These are phyloP conservation scores for Halichoerus grypus DNA, from an alignment of 2,113 vertebrate genomes.

Conservation along the genomic window DNA sequence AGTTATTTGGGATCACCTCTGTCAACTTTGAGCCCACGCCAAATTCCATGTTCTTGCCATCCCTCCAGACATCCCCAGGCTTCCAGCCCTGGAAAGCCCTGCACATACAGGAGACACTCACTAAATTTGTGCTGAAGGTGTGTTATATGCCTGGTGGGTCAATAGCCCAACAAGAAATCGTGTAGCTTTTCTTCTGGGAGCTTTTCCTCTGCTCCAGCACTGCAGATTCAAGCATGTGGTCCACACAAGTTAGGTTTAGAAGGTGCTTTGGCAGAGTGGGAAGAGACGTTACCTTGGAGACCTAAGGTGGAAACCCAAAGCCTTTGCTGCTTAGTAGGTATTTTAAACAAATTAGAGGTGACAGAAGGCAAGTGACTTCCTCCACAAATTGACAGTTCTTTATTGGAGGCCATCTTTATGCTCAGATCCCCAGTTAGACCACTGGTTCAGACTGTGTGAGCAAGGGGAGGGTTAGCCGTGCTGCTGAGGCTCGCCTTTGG, in stretches of 20 bases:
- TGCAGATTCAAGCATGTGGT: background rate
- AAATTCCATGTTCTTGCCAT: background rate
- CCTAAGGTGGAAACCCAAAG: background rate
- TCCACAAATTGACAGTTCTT: background rate
- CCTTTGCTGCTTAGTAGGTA: background rate
- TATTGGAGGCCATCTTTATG: background rate
- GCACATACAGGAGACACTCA: background rate
- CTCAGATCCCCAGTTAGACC: background rate
- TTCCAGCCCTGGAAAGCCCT: background rate
- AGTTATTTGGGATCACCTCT: background rate
- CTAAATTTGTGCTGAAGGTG: background rate
- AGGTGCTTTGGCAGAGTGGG: background rate
- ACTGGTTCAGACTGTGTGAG: too few species aligned
- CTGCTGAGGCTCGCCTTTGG: background rate
- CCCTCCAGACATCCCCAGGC: background rate
- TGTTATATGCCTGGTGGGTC: background rate
- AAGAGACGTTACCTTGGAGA: background rate
- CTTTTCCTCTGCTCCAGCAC: background rate
- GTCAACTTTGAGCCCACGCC: background rate
- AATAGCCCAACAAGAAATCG: background rate
- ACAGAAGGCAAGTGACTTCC: background rate
- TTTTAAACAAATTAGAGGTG: background rate
- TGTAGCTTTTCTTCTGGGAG: background rate
- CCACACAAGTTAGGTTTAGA: too few species aligned
- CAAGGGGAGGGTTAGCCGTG: background rate